phyloP scores from a whole-genome alignment of 2,797 vertebrate species.

The Tokudaia muenninki region DNA sequence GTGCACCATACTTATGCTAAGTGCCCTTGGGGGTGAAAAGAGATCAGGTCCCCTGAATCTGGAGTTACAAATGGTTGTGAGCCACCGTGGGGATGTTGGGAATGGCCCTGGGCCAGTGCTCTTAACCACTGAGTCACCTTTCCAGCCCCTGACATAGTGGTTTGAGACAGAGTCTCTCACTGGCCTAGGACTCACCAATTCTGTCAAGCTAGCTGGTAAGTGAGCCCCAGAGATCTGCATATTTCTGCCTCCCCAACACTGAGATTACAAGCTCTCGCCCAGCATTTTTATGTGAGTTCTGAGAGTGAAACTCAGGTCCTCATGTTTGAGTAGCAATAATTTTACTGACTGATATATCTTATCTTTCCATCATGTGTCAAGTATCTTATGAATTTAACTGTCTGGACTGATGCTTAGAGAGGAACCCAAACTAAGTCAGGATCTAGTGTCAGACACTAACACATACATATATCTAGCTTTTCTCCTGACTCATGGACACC shows the following conservation, averaged over 20 bases:
- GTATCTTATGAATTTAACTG: background rate
- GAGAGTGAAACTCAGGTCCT: background rate
- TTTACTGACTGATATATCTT: background rate
- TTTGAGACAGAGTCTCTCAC: background rate
- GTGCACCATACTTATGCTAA: background rate
- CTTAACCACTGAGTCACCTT: background rate
- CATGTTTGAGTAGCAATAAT: background rate
- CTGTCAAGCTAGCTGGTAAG: background rate
- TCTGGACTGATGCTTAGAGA: background rate
- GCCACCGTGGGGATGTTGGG: background rate
- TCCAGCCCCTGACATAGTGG: background rate
- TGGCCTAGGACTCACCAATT: background rate
- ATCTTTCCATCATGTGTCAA: background rate
- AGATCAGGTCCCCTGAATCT: background rate
- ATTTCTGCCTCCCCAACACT: background rate
- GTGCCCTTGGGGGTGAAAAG: background rate
- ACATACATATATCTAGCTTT: background rate
- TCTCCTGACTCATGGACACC: background rate
- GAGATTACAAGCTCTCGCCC: background rate
- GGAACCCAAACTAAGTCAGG: background rate
- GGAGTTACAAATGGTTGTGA: background rate
- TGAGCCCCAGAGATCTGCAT: background rate
- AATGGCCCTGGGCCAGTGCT: background rate
- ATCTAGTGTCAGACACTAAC: slow-evolving; percentile 9
- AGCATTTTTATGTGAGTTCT: background rate